Evolutionary conservation across 2,888 invertebrate species (phyloP), one percentile per base, ranked within the genome.

Genomic region (Chironomus tentans): DNA sequence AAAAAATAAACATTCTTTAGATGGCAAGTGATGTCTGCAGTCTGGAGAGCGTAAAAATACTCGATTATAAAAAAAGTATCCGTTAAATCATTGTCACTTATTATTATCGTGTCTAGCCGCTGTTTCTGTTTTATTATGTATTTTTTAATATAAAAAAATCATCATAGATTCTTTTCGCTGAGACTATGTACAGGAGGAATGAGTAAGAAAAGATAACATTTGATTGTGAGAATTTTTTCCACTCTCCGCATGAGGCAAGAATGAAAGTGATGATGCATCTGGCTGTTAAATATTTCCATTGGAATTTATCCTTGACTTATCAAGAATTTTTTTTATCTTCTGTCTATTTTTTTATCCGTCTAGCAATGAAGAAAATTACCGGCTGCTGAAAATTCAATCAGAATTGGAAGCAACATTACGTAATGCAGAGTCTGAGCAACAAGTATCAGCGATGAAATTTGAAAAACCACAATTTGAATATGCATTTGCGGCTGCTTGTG

Each of bases 61-160:
- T 65, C 21, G 56, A 56, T 56, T 56, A 56, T 56, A 56, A 56
- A 56, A 50, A 56, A 46, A 71, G 71, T 71, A 38, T 18, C 61
- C 50, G 72, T 61, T 72, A 71, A 71, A 56, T 56, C 56, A 28
- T 56, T 71, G 71, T 47, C 24, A 18, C 47, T 71, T 71, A 71
- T 71, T 38, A 38, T 38, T 38, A 38, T 38, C 38, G 21, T 71
- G 68, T 74, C 65, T 74, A 74, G 74, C 50, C 61, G 62, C 38
- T 46, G 15, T 15, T 68, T 28, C 28, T 38, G 68, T 68, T 56
- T 56, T 56, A 56, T 56, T 56, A 56, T 56, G 56, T 56, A 56
- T 56, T 56, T 56, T 18, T 18, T 18, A 18, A 18, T 4, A 56
- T 18, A 15, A 56, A 18, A 56, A 5, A n/a, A 56, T 56, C 56